These are phyloP conservation scores for Eilema depressum DNA, from an alignment of 2,888 invertebrate species.

Conservation along the genomic window DNA sequence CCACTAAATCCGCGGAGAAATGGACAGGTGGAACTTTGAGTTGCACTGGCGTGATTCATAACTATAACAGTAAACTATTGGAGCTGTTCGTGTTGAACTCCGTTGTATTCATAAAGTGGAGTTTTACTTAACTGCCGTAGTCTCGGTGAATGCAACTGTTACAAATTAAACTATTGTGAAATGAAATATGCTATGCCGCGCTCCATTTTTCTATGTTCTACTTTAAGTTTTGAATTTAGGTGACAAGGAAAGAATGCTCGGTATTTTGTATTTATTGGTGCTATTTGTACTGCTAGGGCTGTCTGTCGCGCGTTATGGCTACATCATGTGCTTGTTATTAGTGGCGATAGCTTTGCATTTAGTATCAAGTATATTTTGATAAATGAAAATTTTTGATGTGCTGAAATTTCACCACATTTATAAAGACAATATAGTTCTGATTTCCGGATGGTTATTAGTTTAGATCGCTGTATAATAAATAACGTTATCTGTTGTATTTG, in stretches of 20 bases:
- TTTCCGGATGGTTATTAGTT: neutral
- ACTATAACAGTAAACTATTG: constrained; percentile 50
- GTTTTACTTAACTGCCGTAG: constrained; percentile 28
- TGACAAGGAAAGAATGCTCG: constrained; percentile 9
- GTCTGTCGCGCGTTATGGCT: neutral
- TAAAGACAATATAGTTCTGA: neutral
- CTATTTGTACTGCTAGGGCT: constrained; percentile 7
- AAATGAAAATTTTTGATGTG: neutral
- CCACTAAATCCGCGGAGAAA: constrained; percentile 15
- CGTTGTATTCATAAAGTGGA: constrained; percentile 35
- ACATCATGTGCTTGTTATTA: neutral
- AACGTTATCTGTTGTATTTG: no score
- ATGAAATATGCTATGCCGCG: constrained; percentile 32
- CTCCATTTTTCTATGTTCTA: constrained; percentile 27
- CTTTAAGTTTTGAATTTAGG: constrained; percentile 18
- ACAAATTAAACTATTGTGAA: constrained; percentile 41
- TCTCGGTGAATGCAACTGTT: constrained; percentile 38
- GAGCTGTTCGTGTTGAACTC: constrained; percentile 29
- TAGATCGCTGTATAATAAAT: no score
- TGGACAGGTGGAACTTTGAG: constrained; percentile 27
- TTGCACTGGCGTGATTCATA: constrained; percentile 46
- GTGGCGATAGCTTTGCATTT: neutral
- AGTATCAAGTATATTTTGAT: neutral
- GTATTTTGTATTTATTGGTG: constrained; percentile 18
- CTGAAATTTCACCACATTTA: neutral